phyloP scores from a whole-genome alignment of 2,797 vertebrate genomes.

The Ibycter americanus region DNA sequence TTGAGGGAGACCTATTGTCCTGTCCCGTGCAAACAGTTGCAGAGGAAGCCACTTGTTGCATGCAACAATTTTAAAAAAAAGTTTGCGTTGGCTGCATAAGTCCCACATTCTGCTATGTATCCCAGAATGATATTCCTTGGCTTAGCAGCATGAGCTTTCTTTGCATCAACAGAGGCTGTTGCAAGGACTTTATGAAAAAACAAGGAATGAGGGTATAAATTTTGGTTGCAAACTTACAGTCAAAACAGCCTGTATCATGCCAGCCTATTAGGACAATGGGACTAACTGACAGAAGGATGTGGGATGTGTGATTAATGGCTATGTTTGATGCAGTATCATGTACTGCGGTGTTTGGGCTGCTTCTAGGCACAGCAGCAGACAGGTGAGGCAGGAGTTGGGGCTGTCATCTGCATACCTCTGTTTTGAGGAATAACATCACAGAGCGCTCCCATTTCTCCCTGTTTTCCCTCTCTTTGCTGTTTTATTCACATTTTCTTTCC shows the following conservation, averaged over 20 bases:
- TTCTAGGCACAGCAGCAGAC: neutral
- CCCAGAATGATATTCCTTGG: neutral
- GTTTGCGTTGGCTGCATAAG: neutral
- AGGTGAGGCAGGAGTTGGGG: neutral
- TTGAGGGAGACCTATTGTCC: neutral
- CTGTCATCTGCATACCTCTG: neutral
- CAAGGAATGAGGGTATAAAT: neutral
- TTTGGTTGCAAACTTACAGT: neutral
- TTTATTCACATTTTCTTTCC: neutral
- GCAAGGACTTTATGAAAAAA: neutral
- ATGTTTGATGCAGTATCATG: accelerated
- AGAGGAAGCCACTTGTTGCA: neutral
- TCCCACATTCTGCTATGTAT: neutral
- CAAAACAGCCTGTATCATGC: accelerated
- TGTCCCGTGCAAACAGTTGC: neutral
- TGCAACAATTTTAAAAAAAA: neutral
- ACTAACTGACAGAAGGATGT: neutral
- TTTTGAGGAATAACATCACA: neutral
- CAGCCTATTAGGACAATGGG: neutral
- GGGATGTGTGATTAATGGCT: neutral
- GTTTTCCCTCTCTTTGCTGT: neutral
- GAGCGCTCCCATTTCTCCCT: neutral
- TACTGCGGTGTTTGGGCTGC: accelerated
- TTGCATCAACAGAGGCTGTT: neutral
- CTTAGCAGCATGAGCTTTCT: neutral